These are phyloP conservation scores for Sturnira hondurensis DNA, from an alignment of 2,113 vertebrate genomes.

Conservation along the genomic window DNA sequence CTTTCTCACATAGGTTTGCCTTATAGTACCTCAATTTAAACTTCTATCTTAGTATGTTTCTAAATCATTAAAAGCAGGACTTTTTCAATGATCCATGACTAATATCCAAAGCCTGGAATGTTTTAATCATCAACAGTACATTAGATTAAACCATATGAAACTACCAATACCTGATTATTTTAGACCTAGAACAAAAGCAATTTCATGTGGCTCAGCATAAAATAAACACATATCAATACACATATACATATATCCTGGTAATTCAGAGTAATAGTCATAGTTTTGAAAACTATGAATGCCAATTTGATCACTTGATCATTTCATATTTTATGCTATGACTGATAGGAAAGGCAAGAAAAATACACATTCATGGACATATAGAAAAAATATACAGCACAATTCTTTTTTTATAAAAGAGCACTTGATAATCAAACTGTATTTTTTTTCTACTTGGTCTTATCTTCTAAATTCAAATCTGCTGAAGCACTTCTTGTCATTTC, in stretches of 20 bases:
- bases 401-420: not conserved
- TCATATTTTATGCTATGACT: not conserved
- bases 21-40: not conserved
- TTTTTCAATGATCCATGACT: not conserved
- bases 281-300: not conserved
- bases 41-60: not conserved
- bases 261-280: not conserved
- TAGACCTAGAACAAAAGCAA: not conserved
- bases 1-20: not conserved
- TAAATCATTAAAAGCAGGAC: not conserved
- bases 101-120: not conserved
- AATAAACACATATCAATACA: not conserved
- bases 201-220: not conserved
- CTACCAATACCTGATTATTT: not conserved
- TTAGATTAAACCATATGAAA: not conserved
- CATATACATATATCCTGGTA: not conserved
- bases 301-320: not conserved
- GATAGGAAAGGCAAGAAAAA: not conserved
- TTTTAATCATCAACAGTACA: not conserved
- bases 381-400: not conserved
- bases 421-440: not conserved
- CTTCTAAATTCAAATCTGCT: constrained; percentile 47
- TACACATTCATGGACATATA: not conserved
- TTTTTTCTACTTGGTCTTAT: not conserved
- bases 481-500: constrained; percentile 37